Percentiles rank a stretch among this genome's conserved stretches.
Conservation (phyloP, 23 tunicate genomes). For the Corella eumyota region DNA sequence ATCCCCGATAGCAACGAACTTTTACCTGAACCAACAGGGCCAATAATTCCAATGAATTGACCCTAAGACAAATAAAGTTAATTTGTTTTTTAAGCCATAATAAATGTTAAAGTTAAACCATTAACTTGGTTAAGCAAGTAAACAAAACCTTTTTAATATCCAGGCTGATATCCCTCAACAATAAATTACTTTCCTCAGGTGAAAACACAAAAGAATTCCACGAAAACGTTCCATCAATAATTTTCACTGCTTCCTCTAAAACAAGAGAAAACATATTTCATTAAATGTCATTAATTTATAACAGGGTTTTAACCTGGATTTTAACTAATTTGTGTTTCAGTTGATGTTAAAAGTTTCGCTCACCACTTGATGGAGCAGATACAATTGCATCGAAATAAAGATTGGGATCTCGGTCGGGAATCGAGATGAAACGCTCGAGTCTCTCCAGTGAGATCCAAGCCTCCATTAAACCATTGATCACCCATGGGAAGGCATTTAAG, state of each 20-base stretch:
- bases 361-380: no score
- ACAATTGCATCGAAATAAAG: slow-evolving; percentile 33
- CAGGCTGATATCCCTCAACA: background rate
- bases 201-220: slow-evolving; percentile 7
- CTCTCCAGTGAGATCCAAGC: slow-evolving; percentile 67
- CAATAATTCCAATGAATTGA: slow-evolving; percentile 82
- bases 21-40: slow-evolving; percentile 90
- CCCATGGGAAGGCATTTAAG: slow-evolving; percentile 98
- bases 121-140: no score
- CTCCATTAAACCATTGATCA: slow-evolving; percentile 92
- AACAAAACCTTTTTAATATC: slow-evolving; percentile 1
- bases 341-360: no score
- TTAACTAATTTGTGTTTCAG: no score
- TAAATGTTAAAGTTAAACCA: background rate
- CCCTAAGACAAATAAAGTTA: slow-evolving; percentile 28
- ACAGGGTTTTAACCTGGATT: no score
- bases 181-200: no score
- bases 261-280: no score
- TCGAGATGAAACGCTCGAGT: slow-evolving; percentile 29
- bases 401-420: slow-evolving; percentile 32
- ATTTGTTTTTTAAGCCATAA: background rate
- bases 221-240: slow-evolving; percentile 12
- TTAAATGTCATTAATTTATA: no score
- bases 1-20: slow-evolving; percentile 75
- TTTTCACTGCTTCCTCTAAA: no score